Evolutionary conservation across 2,113 vertebrate species (phyloP).

Genomic region (Monopterus albus): DNA sequence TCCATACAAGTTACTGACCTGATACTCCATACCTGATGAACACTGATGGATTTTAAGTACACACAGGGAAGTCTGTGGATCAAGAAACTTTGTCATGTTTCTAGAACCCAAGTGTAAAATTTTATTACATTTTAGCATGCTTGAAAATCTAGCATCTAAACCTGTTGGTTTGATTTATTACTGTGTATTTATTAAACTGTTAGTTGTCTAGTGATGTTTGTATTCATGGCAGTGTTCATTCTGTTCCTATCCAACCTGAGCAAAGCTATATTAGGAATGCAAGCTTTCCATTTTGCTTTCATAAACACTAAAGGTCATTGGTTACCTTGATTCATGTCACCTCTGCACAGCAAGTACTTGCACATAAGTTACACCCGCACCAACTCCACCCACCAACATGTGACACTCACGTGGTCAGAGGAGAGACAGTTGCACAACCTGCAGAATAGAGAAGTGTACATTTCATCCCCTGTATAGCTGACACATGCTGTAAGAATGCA

Average conservation of each 20-base stretch:
- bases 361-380: constrained; percentile 36
- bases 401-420: constrained; percentile 44
- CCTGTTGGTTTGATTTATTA: too few relatives aligned
- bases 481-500: not conserved
- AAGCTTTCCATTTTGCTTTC: constrained; percentile 1
- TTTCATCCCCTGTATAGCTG: constrained; percentile 4
- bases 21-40: too few relatives aligned
- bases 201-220: too few relatives aligned
- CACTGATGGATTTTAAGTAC: not conserved
- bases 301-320: constrained; percentile 53
- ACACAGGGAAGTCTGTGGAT: not conserved
- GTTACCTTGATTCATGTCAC: constrained; percentile 60
- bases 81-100: too few relatives aligned
- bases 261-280: constrained; percentile 62
- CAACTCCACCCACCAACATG: constrained; percentile 35
- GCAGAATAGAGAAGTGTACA: constrained; percentile 6
- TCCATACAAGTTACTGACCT: too few relatives aligned
- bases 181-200: too few relatives aligned
- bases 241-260: constrained; percentile 42
- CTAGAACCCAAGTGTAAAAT: too few relatives aligned
- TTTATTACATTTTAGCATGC: too few relatives aligned
- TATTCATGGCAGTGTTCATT: not conserved
- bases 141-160: too few relatives aligned
- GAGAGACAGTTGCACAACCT: constrained; percentile 39
- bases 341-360: constrained; percentile 44